These are phyloP conservation scores for Cerceris rybyensis DNA, from an alignment of 2,888 invertebrate genomes.

Conservation along the genomic window DNA sequence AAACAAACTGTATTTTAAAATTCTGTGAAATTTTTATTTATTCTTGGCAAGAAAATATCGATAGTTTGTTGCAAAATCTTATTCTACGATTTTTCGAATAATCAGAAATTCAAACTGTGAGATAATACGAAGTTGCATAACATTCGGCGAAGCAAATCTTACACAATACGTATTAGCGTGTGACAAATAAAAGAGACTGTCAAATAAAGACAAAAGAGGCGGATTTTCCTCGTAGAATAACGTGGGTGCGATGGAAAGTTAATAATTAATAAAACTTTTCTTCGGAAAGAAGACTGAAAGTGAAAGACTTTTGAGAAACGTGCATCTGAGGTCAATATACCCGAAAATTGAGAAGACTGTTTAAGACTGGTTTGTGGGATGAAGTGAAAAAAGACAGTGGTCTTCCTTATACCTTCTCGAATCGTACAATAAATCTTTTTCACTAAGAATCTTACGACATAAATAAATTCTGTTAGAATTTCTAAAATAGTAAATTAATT, in stretches of 20 bases:
- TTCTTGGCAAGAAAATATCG: too few relatives aligned
- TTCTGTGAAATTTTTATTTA: too few relatives aligned
- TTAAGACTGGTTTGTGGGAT: constrained; percentile 2
- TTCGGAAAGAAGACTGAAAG: background rate
- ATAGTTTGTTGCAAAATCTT: background rate
- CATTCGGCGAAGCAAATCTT: constrained; percentile 13
- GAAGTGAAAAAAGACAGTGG: background rate
- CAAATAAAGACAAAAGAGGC: constrained; percentile 1
- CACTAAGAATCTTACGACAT: too few relatives aligned
- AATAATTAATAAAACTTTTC: background rate
- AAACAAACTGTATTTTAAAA: too few relatives aligned
- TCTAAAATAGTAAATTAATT: too few relatives aligned
- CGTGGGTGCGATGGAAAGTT: background rate
- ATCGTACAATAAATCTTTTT: background rate
- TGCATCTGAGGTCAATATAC: constrained; percentile 17
- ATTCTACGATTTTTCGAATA: constrained; percentile 1
- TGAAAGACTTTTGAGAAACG: background rate
- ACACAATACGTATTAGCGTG: constrained; percentile 26
- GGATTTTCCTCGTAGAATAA: background rate
- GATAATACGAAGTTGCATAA: constrained; percentile 31
- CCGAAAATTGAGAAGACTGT: constrained; percentile 10
- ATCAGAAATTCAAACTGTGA: background rate
- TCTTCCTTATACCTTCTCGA: background rate
- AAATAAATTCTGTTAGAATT: too few relatives aligned
- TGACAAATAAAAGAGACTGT: constrained; percentile 36